Evolutionary conservation across 2,888 invertebrate genomes (phyloP).

Genomic region (Oxycera nigricornis): DNA sequence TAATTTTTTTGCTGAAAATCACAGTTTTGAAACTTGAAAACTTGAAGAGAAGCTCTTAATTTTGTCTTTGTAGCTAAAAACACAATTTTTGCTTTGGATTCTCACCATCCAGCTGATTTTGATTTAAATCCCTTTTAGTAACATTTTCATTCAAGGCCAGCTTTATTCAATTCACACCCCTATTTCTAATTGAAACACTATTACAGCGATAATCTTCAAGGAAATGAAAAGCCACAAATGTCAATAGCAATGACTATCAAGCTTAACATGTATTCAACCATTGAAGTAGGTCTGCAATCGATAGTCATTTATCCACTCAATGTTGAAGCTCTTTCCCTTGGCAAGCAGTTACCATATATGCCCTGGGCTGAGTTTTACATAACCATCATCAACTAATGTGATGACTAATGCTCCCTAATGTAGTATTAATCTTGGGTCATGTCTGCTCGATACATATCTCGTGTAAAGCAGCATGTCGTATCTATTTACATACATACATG

Average conservation of each 20-base stretch:
- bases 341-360: not conserved
- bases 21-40: too few species aligned
- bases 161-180: not conserved
- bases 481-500: not conserved
- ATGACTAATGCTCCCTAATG: slow-evolving; percentile 20
- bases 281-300: not conserved
- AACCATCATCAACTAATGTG: not conserved
- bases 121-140: not conserved
- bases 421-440: not conserved
- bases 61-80: too few species aligned
- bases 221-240: not conserved
- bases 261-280: not conserved
- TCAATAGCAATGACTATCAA: not conserved
- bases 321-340: not conserved
- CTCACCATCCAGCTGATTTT: not conserved
- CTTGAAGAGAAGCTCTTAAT: too few species aligned
- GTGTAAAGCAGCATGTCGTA: not conserved
- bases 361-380: not conserved
- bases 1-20: not conserved
- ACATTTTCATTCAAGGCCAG: not conserved
- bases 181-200: not conserved
- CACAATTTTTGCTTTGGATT: too few species aligned
- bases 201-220: too few species aligned
- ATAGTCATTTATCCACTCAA: not conserved
- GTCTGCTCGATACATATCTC: not conserved